A percentile compares a stretch with the other conserved stretches of the same genome.
Evolutionary conservation across 2,113 vertebrate genomes (phyloP).

Genomic region (Pandion haliaetus): DNA sequence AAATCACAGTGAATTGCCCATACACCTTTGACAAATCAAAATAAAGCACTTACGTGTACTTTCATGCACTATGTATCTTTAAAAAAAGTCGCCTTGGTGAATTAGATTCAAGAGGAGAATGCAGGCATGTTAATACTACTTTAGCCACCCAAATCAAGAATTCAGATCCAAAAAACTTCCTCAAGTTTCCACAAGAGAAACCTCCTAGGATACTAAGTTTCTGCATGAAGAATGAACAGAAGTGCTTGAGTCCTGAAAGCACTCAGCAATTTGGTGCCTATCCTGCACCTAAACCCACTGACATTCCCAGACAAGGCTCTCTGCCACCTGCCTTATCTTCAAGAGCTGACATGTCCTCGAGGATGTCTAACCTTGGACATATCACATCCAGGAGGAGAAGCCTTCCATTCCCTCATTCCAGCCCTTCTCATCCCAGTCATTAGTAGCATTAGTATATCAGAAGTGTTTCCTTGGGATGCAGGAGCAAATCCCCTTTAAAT

Average conservation of each 20-base stretch:
- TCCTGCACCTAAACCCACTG: background rate
- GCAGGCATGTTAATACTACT: background rate
- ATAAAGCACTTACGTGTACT: background rate
- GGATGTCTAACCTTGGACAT: background rate
- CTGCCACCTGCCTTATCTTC: background rate
- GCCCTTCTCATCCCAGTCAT: background rate
- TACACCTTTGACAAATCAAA: background rate
- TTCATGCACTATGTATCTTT: background rate
- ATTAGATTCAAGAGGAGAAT: background rate
- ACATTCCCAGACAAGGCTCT: background rate
- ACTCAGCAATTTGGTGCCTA: background rate
- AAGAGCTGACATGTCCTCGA: rapidly evolving
- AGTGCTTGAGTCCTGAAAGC: background rate
- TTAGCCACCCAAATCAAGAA: background rate
- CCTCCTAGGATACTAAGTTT: background rate
- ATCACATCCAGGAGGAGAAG: background rate
- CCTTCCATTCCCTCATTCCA: background rate
- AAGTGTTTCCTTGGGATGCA: background rate
- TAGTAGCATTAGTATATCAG: background rate
- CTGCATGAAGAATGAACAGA: background rate
- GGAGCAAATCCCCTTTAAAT: background rate
- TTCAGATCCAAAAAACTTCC: background rate
- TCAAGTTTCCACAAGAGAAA: background rate
- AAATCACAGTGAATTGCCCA: background rate
- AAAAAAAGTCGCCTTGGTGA: background rate